phyloP scores from a whole-genome alignment of 2,113 vertebrate species.

The Balaeniceps rex region DNA sequence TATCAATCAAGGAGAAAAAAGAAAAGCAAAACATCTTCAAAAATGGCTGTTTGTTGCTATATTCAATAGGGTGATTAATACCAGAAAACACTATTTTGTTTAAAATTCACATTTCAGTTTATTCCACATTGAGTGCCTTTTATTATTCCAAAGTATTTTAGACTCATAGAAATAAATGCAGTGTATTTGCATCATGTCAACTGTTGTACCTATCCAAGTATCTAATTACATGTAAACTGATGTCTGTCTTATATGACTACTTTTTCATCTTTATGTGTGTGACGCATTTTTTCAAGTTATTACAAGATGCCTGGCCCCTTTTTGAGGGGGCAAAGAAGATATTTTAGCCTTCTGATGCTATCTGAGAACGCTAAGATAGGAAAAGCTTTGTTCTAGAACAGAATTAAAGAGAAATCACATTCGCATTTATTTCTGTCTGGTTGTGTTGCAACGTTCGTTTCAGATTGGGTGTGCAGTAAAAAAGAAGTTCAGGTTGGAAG shows the following conservation, averaged over 20 bases:
- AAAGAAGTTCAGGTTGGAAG: neutral
- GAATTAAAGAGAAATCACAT: neutral
- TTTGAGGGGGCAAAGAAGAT: neutral
- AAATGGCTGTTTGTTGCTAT: neutral
- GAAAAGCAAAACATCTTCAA: neutral
- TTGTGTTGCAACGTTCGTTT: neutral
- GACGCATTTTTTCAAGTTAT: neutral
- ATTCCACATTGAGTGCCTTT: neutral
- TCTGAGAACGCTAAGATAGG: neutral
- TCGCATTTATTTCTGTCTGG: neutral
- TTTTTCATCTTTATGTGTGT: neutral
- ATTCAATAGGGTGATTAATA: neutral
- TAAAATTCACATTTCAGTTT: neutral
- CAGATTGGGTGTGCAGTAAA: neutral
- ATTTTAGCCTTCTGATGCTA: neutral
- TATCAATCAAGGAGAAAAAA: neutral
- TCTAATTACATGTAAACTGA: neutral
- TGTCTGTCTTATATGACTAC: neutral
- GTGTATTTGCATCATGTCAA: neutral
- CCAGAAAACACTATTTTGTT: neutral
- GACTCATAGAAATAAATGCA: neutral
- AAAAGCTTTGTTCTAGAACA: neutral
- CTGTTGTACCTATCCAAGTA: neutral
- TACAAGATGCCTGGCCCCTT: neutral
- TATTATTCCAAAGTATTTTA: neutral